Evolutionary conservation across 1,140 invertebrate genomes (phyloP).

Genomic region (Drosophila ambigua): DNA sequence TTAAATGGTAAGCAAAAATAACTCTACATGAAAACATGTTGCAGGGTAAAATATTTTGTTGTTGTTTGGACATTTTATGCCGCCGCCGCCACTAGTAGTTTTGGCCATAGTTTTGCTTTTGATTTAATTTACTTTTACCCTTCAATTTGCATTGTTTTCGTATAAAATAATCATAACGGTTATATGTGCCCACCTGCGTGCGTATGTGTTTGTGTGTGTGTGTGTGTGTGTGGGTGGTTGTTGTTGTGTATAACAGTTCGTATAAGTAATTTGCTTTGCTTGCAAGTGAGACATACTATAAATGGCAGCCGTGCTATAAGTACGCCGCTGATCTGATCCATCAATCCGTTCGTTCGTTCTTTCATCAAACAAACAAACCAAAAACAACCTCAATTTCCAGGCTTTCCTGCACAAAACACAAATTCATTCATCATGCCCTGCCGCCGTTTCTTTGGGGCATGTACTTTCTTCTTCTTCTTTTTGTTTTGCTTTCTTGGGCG

Average conservation of each 20-base stretch:
- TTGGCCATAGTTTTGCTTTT: background rate
- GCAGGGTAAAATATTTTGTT: too few species aligned
- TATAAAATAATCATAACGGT: conserved; percentile 5
- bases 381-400: too few species aligned
- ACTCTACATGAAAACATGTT: too few species aligned
- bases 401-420: too few species aligned
- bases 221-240: conserved; percentile 8
- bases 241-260: conserved; percentile 58
- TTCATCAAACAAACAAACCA: too few species aligned
- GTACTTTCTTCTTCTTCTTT: conserved; percentile 4
- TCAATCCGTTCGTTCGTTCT: background rate
- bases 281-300: conserved; percentile 18
- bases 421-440: too few species aligned
- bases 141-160: conserved; percentile 3
- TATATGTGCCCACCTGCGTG: background rate
- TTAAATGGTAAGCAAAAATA: too few species aligned
- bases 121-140: background rate
- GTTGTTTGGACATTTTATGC: too few species aligned
- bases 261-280: conserved; percentile 59
- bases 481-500: conserved; percentile 1
- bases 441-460: too few species aligned
- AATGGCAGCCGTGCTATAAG: conserved; percentile 40
- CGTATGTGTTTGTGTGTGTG: conserved; percentile 17
- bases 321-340: conserved; percentile 25
- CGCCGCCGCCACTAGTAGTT: background rate